Evolutionary conservation across 2,113 vertebrate genomes (phyloP), one percentile per base, ranked within the genome.

Genomic region (Saccopteryx leptura): DNA sequence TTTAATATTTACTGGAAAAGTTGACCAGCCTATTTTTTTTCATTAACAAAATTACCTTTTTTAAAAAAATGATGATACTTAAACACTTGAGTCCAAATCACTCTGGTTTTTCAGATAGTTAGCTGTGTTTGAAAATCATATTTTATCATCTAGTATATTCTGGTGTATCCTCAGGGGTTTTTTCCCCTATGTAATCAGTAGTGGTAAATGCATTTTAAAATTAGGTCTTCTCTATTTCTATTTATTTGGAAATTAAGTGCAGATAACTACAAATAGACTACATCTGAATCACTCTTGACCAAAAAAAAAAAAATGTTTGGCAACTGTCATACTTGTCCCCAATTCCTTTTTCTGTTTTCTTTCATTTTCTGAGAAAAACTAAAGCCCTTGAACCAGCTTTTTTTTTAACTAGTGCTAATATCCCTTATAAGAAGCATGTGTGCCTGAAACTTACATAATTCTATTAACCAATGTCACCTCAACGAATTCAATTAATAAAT

Each of bases 221-320:
- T 39, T 81, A 84, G 63, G 8, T 88, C 33, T 87, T 90, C 33
- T 9, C 24, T 91, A 4, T 61, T 92, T 94, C 10, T 92, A 50
- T n/a, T 80, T 95, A 91, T 71, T 92, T 94, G 31, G 61, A 92
- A 94, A 85, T 85, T 71, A 93, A 93, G 33, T 81, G 33, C n/a
- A 83, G 5, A 54, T 85, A 60, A n/a, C 39, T 93, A 15, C 56
- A 95, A 50, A 48, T 66, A 68, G 39, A 63, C 21, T 85, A 9
- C 39, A 56, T 81, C 12, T 83, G 50, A 90, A 24, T 61, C 50
- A 61, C 66, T 89, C 39, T 28, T 54, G 9, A 76, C 12, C 39
- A 90, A 39, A 14, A 48, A 79, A 91, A 33, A 46, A 7, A 61
- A 90, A 80, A 39, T 71, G 61, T 9, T 90, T 94, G 50, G 78